These are phyloP conservation scores for Galerucella calmariensis DNA, from an alignment of 2,888 invertebrate genomes.

Conservation along the genomic window DNA sequence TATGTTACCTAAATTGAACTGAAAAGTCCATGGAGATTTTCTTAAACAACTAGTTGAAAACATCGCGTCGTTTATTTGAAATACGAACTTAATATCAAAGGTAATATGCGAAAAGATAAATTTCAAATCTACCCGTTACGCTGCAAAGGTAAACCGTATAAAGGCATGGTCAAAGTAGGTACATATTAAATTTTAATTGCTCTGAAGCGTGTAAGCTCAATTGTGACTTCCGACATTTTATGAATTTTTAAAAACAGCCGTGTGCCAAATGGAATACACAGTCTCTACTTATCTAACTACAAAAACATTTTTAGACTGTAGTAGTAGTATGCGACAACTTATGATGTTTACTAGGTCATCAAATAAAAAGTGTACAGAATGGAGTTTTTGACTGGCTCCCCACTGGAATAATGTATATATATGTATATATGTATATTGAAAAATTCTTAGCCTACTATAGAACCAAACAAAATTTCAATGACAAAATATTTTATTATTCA, in stretches of 20 bases:
- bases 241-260: not conserved
- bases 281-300: too few relatives aligned
- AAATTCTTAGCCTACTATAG: too few relatives aligned
- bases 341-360: not conserved
- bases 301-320: not conserved
- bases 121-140: not conserved
- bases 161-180: not conserved
- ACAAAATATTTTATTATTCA: too few relatives aligned
- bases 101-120: not conserved
- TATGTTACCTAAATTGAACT: too few relatives aligned
- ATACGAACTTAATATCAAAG: not conserved
- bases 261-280: not conserved
- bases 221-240: not conserved
- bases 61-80: not conserved
- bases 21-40: too few relatives aligned
- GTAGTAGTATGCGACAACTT: not conserved
- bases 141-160: not conserved
- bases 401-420: too few relatives aligned
- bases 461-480: too few relatives aligned
- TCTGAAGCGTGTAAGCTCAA: not conserved
- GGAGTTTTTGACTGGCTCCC: too few relatives aligned
- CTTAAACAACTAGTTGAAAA: too few relatives aligned
- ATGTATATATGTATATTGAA: too few relatives aligned
- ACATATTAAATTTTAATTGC: not conserved
- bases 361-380: too few relatives aligned